Percentiles rank a stretch among this genome's conserved stretches.
These are phyloP conservation scores for Sepioteuthis lessoniana DNA, from an alignment of 2,888 invertebrate genomes.

Conservation along the genomic window DNA sequence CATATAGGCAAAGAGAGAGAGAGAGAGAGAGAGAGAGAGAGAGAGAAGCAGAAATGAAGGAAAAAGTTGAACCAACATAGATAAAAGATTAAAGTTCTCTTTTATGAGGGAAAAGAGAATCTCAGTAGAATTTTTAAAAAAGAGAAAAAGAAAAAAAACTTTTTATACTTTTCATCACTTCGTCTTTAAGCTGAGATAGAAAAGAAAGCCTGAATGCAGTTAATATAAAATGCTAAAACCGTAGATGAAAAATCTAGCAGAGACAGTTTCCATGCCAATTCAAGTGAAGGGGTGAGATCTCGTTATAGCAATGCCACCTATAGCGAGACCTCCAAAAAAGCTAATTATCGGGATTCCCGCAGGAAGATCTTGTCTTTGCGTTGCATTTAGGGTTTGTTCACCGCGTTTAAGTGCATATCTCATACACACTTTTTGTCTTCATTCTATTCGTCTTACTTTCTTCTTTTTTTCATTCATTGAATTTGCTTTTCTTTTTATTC, in stretches of 20 bases:
- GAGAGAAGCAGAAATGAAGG: neutral
- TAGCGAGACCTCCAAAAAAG: neutral
- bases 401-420: neutral
- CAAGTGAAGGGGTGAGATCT: neutral
- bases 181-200: neutral
- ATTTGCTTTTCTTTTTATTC: no score
- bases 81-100: neutral
- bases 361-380: neutral
- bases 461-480: no score
- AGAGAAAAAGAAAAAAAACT: neutral
- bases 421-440: neutral
- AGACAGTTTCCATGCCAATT: neutral
- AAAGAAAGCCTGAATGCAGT: neutral
- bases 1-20: no score
- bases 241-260: neutral
- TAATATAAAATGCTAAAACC: neutral
- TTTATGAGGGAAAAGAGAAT: neutral
- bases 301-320: neutral
- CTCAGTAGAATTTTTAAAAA: neutral
- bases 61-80: neutral
- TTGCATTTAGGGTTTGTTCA: neutral
- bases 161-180: neutral
- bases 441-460: no score
- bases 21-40: no score
- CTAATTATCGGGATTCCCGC: conserved; percentile 6